phyloP scores from a whole-genome alignment of 2,113 vertebrate species.

The Indicator indicator region DNA sequence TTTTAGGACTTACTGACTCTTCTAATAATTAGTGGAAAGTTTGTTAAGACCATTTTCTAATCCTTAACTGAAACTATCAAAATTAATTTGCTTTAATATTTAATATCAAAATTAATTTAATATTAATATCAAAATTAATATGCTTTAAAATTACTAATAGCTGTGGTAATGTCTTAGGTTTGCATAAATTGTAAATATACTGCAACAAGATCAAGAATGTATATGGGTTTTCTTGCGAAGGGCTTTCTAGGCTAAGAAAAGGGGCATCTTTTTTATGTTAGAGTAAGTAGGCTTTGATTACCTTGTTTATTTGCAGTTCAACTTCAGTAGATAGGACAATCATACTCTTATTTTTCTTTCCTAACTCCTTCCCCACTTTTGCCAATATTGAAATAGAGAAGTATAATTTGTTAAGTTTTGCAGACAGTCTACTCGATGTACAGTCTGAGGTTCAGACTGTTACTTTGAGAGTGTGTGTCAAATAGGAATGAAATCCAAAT shows the following conservation, averaged over 20 bases:
- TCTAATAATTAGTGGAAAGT: background rate
- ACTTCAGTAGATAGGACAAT: background rate
- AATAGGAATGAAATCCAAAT: background rate
- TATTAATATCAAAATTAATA: background rate
- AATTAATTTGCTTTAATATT: conserved; percentile 11
- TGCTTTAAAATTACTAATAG: background rate
- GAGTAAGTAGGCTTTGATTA: background rate
- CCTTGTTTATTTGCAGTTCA: conserved; percentile 23
- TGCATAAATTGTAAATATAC: background rate
- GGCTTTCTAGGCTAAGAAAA: background rate
- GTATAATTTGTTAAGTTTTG: background rate
- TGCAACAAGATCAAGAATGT: background rate
- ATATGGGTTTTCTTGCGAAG: background rate
- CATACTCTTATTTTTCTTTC: background rate
- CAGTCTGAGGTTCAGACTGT: background rate
- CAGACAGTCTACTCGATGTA: background rate
- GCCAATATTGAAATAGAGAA: background rate
- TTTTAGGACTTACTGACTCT: background rate
- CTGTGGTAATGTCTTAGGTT: background rate
- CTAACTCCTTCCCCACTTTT: background rate
- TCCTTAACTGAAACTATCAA: background rate
- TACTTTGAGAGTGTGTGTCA: background rate
- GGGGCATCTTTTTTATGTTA: background rate
- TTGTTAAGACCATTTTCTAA: background rate
- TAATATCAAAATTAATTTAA: too few relatives aligned